A percentile compares a stretch with the other conserved stretches of the same genome.
phyloP scores from a whole-genome alignment of 2,113 vertebrate species.

The Pitta sordida region DNA sequence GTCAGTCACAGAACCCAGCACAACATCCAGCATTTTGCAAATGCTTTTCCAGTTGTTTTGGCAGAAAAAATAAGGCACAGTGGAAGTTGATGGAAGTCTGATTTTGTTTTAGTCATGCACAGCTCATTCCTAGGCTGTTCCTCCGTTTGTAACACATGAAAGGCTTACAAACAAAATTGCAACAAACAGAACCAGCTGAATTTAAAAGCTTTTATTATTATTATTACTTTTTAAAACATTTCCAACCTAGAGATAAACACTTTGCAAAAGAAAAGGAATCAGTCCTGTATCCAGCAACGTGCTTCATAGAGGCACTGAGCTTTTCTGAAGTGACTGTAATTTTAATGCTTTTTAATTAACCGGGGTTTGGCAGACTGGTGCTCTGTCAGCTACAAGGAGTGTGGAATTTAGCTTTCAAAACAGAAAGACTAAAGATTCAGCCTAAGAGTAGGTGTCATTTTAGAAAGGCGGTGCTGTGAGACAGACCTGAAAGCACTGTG shows the following conservation, averaged over 20 bases:
- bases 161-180: neutral
- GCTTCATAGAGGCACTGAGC: neutral
- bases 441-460: neutral
- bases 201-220: neutral
- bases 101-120: neutral
- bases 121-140: neutral
- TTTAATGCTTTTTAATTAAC: neutral
- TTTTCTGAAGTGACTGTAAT: neutral
- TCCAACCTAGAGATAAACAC: neutral
- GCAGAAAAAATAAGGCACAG: neutral
- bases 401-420: neutral
- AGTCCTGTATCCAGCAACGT: neutral
- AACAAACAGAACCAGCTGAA: neutral
- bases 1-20: neutral
- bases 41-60: neutral
- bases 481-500: neutral
- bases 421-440: neutral
- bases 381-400: neutral
- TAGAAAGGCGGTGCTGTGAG: neutral
- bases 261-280: neutral
- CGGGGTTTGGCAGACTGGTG: neutral
- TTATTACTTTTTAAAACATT: neutral
- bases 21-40: neutral
- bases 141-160: neutral
- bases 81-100: neutral